These are phyloP conservation scores for Diaperis boleti DNA, from an alignment of 2,888 invertebrate genomes.

Conservation along the genomic window DNA sequence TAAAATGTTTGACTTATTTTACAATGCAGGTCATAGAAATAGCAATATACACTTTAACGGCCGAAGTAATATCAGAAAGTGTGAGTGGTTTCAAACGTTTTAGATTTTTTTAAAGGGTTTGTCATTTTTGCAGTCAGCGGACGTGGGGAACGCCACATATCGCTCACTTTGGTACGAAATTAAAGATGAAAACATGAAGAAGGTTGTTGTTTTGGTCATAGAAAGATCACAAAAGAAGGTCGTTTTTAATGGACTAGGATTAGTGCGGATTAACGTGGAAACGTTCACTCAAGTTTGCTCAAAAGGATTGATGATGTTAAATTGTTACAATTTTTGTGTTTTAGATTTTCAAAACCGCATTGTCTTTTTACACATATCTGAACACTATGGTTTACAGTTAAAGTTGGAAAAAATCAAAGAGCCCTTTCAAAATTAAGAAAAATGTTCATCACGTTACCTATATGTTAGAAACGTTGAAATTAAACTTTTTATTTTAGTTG, in stretches of 20 bases:
- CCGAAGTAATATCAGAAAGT: conserved; percentile 22
- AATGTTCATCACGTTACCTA: no score
- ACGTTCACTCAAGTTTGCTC: conserved; percentile 19
- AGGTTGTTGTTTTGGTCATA: background rate
- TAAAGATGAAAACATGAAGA: background rate
- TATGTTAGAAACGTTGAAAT: no score
- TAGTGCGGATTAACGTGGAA: conserved; percentile 17
- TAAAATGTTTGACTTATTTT: conserved; percentile 18
- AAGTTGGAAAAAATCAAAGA: no score
- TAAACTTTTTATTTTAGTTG: no score
- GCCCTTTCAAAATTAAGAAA: no score
- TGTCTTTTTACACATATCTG: conserved; percentile 26
- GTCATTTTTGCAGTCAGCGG: conserved; percentile 9
- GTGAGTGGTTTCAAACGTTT: background rate
- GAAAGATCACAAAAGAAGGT: conserved; percentile 17
- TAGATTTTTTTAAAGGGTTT: background rate
- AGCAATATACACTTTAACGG: conserved; percentile 25
- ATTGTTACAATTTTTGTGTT: conserved; percentile 5
- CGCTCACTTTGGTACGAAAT: conserved; percentile 14
- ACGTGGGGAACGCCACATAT: conserved; percentile 24
- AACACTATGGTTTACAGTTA: conserved; percentile 21
- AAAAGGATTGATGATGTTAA: background rate
- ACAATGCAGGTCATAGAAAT: conserved; percentile 26
- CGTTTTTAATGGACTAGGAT: conserved; percentile 13
- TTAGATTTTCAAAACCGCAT: conserved; percentile 29